phyloP scores from a whole-genome alignment of 2,888 invertebrate genomes.

The Athalia rosae region DNA sequence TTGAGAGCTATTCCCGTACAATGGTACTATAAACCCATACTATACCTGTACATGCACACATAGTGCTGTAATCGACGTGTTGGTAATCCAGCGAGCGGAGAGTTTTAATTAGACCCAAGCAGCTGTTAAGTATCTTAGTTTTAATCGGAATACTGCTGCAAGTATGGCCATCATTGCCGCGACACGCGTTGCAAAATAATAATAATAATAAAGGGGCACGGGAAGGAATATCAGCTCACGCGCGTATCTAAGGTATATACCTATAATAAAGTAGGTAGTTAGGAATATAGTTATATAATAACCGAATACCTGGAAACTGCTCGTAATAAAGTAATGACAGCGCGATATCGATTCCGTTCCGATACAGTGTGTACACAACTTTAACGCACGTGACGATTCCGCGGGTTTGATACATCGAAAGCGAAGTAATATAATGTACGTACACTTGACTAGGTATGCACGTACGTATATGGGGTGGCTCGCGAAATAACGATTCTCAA shows the following conservation, averaged over 20 bases:
- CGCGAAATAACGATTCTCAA: too few relatives aligned
- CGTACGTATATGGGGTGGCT: too few relatives aligned
- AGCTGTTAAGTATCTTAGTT: conserved; percentile 35
- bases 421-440: not conserved
- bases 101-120: conserved; percentile 37
- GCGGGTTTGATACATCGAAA: too few relatives aligned
- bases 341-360: conserved; percentile 23
- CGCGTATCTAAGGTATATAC: not conserved
- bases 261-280: not conserved
- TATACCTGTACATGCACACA: conserved; percentile 10
- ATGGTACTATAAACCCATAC: not conserved
- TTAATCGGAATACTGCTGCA: conserved; percentile 1
- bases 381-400: conserved; percentile 5
- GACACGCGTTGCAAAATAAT: conserved; percentile 27
- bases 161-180: not conserved
- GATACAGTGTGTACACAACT: conserved; percentile 14
- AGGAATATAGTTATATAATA: too few relatives aligned
- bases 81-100: conserved; percentile 23
- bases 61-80: conserved; percentile 27
- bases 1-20: too few relatives aligned
- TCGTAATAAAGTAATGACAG: conserved; percentile 35
- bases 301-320: conserved; percentile 2
- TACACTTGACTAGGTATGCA: too few relatives aligned
- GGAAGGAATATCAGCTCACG: not conserved
- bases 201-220: not conserved